Evolutionary conservation across 1,140 invertebrate genomes (phyloP).

Genomic region (Drepana arcuata): DNA sequence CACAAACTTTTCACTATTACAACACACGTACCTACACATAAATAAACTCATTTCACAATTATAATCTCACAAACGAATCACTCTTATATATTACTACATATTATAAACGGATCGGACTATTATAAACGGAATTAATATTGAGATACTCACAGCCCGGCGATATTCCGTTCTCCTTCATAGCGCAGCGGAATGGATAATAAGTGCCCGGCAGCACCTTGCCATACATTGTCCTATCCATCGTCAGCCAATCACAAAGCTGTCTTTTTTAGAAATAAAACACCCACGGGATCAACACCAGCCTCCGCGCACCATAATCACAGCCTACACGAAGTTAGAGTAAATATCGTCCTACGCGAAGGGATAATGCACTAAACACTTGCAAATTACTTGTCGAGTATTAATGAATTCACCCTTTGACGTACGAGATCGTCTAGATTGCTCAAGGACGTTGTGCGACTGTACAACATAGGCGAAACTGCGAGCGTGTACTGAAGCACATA

Average conservation of each 20-base stretch:
- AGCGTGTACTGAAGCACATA: slow-evolving; percentile 19
- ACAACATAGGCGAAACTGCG: slow-evolving; percentile 6
- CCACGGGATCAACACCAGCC: slow-evolving; percentile 45
- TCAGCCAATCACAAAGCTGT: slow-evolving; percentile 41
- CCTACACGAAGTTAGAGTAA: slow-evolving; percentile 41
- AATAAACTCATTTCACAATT: neutral
- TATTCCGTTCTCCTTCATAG: slow-evolving; percentile 82
- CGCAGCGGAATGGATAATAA: slow-evolving; percentile 85
- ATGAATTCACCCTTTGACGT: slow-evolving; percentile 12
- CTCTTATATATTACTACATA: neutral
- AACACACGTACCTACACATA: neutral
- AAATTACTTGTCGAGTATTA: slow-evolving; percentile 1
- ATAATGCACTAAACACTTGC: neutral
- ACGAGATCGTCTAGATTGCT: too few species aligned
- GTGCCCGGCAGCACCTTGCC: slow-evolving; percentile 84
- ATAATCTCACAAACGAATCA: neutral
- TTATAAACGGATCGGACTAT: neutral
- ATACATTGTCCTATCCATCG: slow-evolving; percentile 89
- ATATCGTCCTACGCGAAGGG: slow-evolving; percentile 23
- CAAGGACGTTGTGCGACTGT: slow-evolving; percentile 21
- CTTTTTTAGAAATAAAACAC: slow-evolving; percentile 50
- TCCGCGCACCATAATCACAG: slow-evolving; percentile 58
- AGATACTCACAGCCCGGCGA: slow-evolving; percentile 86
- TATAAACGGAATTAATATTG: slow-evolving; percentile 19
- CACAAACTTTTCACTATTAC: neutral